phyloP scores from a whole-genome alignment of 2,113 vertebrate species.

The Camelus dromedarius region DNA sequence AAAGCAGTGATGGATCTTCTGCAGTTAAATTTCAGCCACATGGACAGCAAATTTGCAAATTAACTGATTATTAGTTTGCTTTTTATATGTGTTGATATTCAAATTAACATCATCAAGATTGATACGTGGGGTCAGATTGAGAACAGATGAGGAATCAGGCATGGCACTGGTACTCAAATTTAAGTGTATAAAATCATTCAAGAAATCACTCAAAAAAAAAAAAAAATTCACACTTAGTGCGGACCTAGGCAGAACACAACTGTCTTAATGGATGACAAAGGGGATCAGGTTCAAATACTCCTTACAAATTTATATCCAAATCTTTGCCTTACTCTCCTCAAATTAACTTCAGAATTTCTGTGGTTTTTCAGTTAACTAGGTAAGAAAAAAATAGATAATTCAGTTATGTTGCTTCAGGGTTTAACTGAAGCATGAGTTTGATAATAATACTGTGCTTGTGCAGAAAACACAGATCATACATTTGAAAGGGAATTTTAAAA shows the following conservation, averaged over 20 bases:
- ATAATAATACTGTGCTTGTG: neutral
- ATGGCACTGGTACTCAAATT: constrained; percentile 46
- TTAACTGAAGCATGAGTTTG: constrained; percentile 11
- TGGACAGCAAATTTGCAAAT: constrained; percentile 58
- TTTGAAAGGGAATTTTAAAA: neutral
- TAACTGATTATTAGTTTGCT: constrained; percentile 60
- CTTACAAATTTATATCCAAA: neutral
- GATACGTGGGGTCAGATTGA: constrained; percentile 31
- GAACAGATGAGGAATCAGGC: constrained; percentile 60
- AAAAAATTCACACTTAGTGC: neutral
- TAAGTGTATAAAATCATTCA: constrained; percentile 57
- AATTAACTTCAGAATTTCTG: neutral
- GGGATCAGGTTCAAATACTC: neutral
- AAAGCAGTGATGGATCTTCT: constrained; percentile 38
- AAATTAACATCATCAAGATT: constrained; percentile 63
- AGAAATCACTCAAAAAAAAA: constrained; percentile 55
- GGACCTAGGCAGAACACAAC: neutral
- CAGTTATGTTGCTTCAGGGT: neutral
- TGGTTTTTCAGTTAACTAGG: neutral
- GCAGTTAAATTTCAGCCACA: constrained; percentile 57
- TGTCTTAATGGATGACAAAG: neutral
- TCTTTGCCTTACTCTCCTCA: neutral
- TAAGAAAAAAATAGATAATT: neutral
- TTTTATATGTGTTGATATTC: constrained; percentile 50
- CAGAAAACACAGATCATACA: neutral